Evolutionary conservation across 2,888 invertebrate species (phyloP).

Genomic region (Oasisia sp.): DNA sequence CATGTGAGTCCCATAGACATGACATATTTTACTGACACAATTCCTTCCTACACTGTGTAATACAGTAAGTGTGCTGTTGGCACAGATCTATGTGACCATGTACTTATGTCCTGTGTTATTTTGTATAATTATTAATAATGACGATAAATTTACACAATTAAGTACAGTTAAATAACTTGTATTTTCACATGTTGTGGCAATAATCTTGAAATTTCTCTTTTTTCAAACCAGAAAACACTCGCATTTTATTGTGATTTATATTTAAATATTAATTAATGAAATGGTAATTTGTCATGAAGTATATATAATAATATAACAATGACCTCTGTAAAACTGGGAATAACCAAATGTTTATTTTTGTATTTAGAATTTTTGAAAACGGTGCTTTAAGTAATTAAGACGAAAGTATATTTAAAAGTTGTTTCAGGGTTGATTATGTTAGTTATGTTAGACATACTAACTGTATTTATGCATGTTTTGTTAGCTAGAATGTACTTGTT

Average conservation of each 20-base stretch:
- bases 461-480: neutral
- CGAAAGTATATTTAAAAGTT: neutral
- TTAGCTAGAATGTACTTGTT: neutral
- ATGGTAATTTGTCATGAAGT: too few relatives aligned
- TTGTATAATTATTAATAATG: too few relatives aligned
- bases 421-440: neutral
- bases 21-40: neutral
- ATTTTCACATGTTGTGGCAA: too few relatives aligned
- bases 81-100: too few relatives aligned
- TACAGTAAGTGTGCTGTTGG: neutral
- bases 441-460: neutral
- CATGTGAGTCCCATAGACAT: constrained; percentile 31
- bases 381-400: neutral
- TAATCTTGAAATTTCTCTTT: too few relatives aligned
- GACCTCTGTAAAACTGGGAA: too few relatives aligned
- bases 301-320: too few relatives aligned
- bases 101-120: too few relatives aligned
- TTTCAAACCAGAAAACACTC: neutral
- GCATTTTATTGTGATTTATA: neutral
- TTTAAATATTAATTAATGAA: neutral
- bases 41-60: neutral
- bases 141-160: too few relatives aligned
- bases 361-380: neutral
- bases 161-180: too few relatives aligned
- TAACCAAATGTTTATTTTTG: too few relatives aligned